phyloP scores from a whole-genome alignment of 2,113 vertebrate genomes.

The Siniperca chuatsi region DNA sequence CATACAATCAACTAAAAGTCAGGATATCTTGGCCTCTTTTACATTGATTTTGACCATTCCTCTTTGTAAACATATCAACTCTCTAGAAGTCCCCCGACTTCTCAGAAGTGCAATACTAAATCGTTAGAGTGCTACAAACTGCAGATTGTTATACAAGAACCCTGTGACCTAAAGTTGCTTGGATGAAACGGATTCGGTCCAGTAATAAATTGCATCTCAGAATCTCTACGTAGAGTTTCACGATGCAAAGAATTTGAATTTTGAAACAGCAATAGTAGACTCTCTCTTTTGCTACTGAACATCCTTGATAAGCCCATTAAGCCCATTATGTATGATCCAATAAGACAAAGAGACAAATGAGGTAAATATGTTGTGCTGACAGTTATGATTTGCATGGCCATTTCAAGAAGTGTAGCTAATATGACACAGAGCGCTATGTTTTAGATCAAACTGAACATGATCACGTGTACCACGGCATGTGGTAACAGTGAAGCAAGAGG shows the following conservation, averaged over 20 bases:
- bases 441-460: not conserved
- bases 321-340: not conserved
- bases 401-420: conserved; percentile 12
- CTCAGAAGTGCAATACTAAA: not conserved
- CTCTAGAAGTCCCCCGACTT: not conserved
- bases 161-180: not conserved
- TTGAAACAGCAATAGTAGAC: not conserved
- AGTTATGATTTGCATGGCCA: not conserved
- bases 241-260: not conserved
- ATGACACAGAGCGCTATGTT: not conserved
- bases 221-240: not conserved
- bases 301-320: not conserved
- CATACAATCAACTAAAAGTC: not conserved
- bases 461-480: not conserved
- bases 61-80: not conserved
- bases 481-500: conserved; percentile 31
- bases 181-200: not conserved
- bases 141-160: conserved; percentile 3
- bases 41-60: not conserved
- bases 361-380: not conserved
- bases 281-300: not conserved
- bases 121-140: not conserved
- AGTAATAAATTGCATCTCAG: not conserved
- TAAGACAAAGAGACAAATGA: conserved; percentile 19
- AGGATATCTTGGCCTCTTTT: not conserved